Conservation (phyloP, 2,113 vertebrate species). For the Lucifuga dentata region DNA sequence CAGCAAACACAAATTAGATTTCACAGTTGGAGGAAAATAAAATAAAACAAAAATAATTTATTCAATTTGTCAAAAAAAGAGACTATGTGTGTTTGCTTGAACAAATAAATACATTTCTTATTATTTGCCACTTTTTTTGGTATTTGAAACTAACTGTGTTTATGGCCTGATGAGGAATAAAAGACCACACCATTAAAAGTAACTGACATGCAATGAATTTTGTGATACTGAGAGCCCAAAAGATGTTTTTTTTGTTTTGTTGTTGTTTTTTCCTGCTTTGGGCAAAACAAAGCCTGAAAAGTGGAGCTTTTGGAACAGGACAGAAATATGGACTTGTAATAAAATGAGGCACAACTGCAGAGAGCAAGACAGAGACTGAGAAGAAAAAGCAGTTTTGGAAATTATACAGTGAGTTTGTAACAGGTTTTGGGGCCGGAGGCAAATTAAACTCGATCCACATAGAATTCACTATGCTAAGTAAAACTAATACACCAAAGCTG, state of each 20-base stretch:
- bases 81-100: background rate
- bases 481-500: constrained; percentile 5
- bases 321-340: too few relatives aligned
- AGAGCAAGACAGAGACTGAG: background rate
- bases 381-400: constrained; percentile 13
- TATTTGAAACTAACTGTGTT: too few relatives aligned
- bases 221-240: background rate
- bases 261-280: too few relatives aligned
- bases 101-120: background rate
- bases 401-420: constrained; percentile 22
- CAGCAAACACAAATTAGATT: background rate
- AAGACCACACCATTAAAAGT: too few relatives aligned
- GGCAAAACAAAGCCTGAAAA: too few relatives aligned
- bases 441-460: constrained; percentile 26
- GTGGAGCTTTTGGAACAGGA: background rate
- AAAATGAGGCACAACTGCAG: constrained; percentile 13
- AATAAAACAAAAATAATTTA: background rate
- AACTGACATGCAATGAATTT: background rate
- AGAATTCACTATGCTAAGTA: constrained; percentile 18
- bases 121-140: too few relatives aligned
- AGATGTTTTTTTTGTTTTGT: too few relatives aligned
- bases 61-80: too few relatives aligned
- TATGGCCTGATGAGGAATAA: too few relatives aligned
- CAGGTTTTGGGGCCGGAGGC: constrained; percentile 24
- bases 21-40: background rate